These are phyloP conservation scores for Boloria euphrosyne DNA, from an alignment of 2,888 invertebrate species.

Conservation along the genomic window DNA sequence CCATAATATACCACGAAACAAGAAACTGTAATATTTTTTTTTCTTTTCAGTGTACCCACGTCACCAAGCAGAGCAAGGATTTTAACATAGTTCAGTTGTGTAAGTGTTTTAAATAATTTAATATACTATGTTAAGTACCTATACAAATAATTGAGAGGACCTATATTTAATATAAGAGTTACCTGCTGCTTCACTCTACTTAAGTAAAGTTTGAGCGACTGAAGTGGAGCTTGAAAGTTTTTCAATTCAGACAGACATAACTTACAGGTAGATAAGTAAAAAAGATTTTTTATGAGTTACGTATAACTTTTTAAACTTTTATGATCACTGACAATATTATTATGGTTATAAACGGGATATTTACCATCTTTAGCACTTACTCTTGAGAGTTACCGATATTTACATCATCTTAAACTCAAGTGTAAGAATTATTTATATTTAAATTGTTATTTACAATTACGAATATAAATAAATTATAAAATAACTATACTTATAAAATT, in stretches of 20 bases:
- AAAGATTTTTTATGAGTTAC: not conserved
- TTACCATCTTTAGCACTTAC: no score
- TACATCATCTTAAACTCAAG: no score
- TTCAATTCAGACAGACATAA: not conserved
- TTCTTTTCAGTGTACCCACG: slow-evolving; percentile 6
- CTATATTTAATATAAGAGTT: no score
- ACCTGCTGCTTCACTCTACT: no score
- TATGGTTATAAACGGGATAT: no score
- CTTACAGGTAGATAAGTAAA: not conserved
- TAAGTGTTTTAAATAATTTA: slow-evolving; percentile 17
- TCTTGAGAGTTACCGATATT: no score
- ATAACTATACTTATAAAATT: no score
- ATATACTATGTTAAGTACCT: not conserved
- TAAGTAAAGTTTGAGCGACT: not conserved
- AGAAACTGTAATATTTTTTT: not conserved
- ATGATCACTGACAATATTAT: no score
- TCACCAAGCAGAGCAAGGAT: not conserved
- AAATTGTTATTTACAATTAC: no score
- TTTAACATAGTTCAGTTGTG: slow-evolving; percentile 11
- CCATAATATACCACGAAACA: not conserved
- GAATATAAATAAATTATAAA: no score
- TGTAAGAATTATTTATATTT: no score
- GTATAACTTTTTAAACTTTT: no score
- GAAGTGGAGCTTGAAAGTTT: slow-evolving; percentile 3
- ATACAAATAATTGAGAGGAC: not conserved